A percentile compares a stretch with the other conserved stretches of the same genome.
phyloP scores from a whole-genome alignment of 1,140 invertebrate species.

The Drepana arcuata region DNA sequence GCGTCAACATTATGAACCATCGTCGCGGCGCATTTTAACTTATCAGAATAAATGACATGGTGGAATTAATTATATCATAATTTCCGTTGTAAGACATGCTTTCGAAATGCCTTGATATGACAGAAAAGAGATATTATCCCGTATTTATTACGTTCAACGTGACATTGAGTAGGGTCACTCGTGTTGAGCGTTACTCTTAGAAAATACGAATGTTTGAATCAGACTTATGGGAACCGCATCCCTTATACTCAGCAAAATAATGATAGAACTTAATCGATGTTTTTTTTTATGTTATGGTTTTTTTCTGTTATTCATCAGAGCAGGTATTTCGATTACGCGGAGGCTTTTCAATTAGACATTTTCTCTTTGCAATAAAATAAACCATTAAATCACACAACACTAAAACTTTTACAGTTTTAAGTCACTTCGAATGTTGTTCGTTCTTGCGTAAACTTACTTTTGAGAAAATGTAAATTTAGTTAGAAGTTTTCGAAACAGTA shows the following conservation, averaged over 20 bases:
- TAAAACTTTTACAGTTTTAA: slow-evolving; percentile 1
- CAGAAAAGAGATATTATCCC: too few species aligned
- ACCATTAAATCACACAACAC: slow-evolving; percentile 1
- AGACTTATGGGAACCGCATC: slow-evolving; percentile 5
- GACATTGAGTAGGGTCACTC: slow-evolving; percentile 11
- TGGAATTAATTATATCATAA: too few species aligned
- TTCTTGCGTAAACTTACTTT: too few species aligned
- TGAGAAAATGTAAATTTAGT: slow-evolving; percentile 19
- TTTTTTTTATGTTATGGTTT: too few species aligned
- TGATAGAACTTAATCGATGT: too few species aligned
- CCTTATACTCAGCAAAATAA: slow-evolving; percentile 7
- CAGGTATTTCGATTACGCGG: not conserved
- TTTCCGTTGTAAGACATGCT: too few species aligned
- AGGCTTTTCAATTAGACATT: too few species aligned
- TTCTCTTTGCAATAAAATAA: slow-evolving; percentile 6
- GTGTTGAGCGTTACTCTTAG: not conserved
- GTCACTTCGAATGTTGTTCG: slow-evolving; percentile 7
- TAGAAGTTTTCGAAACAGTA: slow-evolving; percentile 10
- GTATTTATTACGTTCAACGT: slow-evolving; percentile 3
- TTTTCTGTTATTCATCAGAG: too few species aligned
- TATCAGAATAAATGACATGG: too few species aligned
- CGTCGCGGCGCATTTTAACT: too few species aligned
- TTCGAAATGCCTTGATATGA: too few species aligned
- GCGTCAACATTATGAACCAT: too few species aligned
- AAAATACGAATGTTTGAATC: slow-evolving; percentile 8